These are phyloP conservation scores for Lordiphosa fenestrarum DNA, from an alignment of 2,888 invertebrate genomes.

Conservation along the genomic window DNA sequence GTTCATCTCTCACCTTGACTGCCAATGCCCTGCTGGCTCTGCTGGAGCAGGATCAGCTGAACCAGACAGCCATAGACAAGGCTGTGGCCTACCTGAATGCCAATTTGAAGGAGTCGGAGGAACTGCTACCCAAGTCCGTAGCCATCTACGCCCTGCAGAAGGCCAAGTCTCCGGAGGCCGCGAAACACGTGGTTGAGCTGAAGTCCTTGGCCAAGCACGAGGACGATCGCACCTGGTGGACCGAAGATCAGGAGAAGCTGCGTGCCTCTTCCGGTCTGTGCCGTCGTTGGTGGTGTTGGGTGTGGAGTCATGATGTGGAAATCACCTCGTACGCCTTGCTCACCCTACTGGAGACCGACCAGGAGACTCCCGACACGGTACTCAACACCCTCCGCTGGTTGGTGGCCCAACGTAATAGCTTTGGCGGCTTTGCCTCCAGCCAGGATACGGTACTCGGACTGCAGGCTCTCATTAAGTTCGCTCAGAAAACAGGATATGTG, in stretches of 20 bases:
- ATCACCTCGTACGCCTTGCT: conserved; percentile 69
- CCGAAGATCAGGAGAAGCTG: conserved; percentile 82
- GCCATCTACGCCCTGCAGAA: conserved; percentile 88
- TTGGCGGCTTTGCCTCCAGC: conserved; percentile 89
- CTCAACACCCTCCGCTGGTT: conserved; percentile 86
- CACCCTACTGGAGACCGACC: conserved; percentile 70
- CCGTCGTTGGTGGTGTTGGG: conserved; percentile 80
- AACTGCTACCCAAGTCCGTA: conserved; percentile 88
- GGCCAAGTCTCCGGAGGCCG: conserved; percentile 86
- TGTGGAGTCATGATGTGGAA: conserved; percentile 72
- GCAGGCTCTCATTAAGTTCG: conserved; percentile 83
- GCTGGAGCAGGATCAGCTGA: conserved; percentile 82
- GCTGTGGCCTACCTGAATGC: conserved; percentile 88
- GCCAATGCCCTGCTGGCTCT: conserved; percentile 89
- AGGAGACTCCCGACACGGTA: conserved; percentile 63
- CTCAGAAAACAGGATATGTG: conserved; percentile 81
- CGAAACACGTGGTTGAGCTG: conserved; percentile 67
- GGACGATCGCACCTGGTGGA: conserved; percentile 90
- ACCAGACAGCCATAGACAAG: conserved; percentile 85
- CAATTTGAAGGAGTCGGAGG: conserved; percentile 84
- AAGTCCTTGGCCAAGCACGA: conserved; percentile 83
- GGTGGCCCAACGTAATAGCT: conserved; percentile 85
- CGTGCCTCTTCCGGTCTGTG: conserved; percentile 12
- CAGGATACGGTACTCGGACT: conserved; percentile 89
- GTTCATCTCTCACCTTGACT: conserved; percentile 86